A percentile compares a stretch with the other conserved stretches of the same genome.
Conservation (phyloP, 2,888 invertebrate species). For the Drosophila histrio region DNA sequence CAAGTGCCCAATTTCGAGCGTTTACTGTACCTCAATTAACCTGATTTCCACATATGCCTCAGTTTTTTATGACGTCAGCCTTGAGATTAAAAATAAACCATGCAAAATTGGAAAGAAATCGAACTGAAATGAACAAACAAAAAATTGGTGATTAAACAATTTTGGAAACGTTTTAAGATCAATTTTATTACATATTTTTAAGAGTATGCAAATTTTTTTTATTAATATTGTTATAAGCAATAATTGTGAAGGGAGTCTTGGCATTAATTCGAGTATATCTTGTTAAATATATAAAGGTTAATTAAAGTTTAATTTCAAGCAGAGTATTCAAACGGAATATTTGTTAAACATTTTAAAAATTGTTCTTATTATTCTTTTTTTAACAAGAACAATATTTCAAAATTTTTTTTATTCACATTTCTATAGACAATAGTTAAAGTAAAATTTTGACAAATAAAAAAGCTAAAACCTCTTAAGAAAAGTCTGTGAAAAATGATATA, state of each 20-base stretch:
- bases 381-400: no score
- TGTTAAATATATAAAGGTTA: no score
- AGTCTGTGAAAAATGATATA: no score
- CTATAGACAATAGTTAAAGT: no score
- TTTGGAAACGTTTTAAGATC: neutral
- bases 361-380: no score
- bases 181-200: neutral
- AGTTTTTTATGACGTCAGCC: conserved; percentile 5
- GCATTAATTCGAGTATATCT: neutral
- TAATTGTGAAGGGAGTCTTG: neutral
- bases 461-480: no score
- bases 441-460: no score
- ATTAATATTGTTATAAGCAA: no score
- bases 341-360: no score
- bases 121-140: neutral
- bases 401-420: no score
- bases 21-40: neutral
- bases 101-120: neutral
- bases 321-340: no score
- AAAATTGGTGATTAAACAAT: neutral
- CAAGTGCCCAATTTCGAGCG: neutral
- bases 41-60: neutral
- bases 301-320: no score
- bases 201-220: neutral
- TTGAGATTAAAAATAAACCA: conserved; percentile 8